Percentiles rank a stretch among this genome's conserved stretches.
phyloP scores from a whole-genome alignment of 1,140 invertebrate species.

The Lucilia sericata region DNA sequence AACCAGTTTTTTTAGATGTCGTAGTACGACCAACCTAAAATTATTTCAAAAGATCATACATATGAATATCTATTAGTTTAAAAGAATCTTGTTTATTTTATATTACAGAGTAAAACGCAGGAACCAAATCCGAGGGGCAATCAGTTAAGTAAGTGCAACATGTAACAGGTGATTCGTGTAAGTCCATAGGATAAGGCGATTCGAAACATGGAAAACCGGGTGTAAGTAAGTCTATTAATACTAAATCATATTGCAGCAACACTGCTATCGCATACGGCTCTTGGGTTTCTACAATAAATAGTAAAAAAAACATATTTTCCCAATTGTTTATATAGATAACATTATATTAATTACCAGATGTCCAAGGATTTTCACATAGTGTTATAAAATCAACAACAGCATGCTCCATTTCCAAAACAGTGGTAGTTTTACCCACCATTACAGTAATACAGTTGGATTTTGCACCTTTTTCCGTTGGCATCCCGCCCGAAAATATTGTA shows the following conservation, averaged over 20 bases:
- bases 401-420: slow-evolving; percentile 99
- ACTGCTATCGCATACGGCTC: slow-evolving; percentile 98
- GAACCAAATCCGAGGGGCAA: slow-evolving; percentile 96
- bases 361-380: slow-evolving; percentile 93
- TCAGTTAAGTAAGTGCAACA: slow-evolving; percentile 96
- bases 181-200: slow-evolving; percentile 99
- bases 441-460: slow-evolving; percentile 95
- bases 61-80: background rate
- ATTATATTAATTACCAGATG: slow-evolving; percentile 77
- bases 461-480: slow-evolving; percentile 89
- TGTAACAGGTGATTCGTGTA: slow-evolving; percentile 97
- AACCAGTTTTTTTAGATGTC: slow-evolving; percentile 81
- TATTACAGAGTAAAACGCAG: slow-evolving; percentile 80
- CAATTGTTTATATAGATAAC: background rate
- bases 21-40: slow-evolving; percentile 69
- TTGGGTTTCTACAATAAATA: slow-evolving; percentile 81
- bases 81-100: background rate
- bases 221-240: slow-evolving; percentile 95
- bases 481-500: slow-evolving; percentile 95
- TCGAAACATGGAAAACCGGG: slow-evolving; percentile 98
- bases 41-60: background rate
- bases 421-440: slow-evolving; percentile 91
- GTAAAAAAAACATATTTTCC: slow-evolving; percentile 30
- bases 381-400: slow-evolving; percentile 97
- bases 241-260: slow-evolving; percentile 96